Percentiles rank a stretch among this genome's conserved stretches.
Evolutionary conservation across 1,140 invertebrate species (phyloP).

Genomic region (Bombus waltoni): DNA sequence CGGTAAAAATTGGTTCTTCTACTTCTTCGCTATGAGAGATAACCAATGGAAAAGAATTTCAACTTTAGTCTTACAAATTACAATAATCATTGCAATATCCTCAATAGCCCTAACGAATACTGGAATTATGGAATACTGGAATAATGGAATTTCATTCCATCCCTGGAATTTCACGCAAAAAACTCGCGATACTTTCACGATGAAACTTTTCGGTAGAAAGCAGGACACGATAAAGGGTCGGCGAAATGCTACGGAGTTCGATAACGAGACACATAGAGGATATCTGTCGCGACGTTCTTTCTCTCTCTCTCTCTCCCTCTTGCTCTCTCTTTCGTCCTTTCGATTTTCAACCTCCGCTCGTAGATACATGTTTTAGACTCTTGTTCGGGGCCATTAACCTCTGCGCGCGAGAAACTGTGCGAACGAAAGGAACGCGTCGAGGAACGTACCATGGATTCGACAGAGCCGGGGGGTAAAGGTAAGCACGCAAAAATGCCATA

Average conservation of each 20-base stretch:
- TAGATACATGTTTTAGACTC: not conserved
- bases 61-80: not conserved
- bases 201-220: constrained; percentile 47
- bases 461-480: not conserved
- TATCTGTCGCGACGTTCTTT: not conserved
- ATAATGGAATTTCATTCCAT: too few species aligned
- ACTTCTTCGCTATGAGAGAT: too few species aligned
- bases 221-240: constrained; percentile 2
- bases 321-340: too few species aligned
- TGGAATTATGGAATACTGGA: too few species aligned
- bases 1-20: too few species aligned
- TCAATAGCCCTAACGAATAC: not conserved
- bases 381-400: constrained; percentile 45
- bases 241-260: constrained; percentile 46
- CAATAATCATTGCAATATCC: too few species aligned
- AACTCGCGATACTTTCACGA: not conserved
- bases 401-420: not conserved
- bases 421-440: not conserved
- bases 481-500: constrained; percentile 69
- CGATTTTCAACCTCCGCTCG: too few species aligned
- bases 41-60: not conserved
- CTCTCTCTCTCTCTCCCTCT: too few species aligned
- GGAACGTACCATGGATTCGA: not conserved
- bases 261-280: constrained; percentile 51
- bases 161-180: not conserved